These are phyloP conservation scores for Xestia ashworthii DNA, from an alignment of 2,888 invertebrate genomes.

Conservation along the genomic window DNA sequence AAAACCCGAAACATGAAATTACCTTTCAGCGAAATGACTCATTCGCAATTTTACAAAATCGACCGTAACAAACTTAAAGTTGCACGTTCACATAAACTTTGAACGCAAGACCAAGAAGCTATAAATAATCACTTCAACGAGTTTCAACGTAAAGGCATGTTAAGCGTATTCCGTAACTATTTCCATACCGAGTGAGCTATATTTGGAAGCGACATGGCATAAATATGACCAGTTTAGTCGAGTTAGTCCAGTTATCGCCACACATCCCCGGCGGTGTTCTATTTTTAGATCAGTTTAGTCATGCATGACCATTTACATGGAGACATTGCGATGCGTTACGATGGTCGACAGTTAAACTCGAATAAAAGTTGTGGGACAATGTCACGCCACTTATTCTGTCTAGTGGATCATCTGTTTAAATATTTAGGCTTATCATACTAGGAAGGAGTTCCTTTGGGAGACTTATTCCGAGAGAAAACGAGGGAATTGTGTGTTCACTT, in stretches of 20 bases:
- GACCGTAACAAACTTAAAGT: conserved; percentile 41
- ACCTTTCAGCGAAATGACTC: conserved; percentile 47
- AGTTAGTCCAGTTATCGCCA: conserved; percentile 83
- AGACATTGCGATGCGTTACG: conserved; percentile 64
- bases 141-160: conserved; percentile 56
- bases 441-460: conserved; percentile 13
- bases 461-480: conserved; percentile 40
- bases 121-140: conserved; percentile 59
- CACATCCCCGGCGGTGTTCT: conserved; percentile 79
- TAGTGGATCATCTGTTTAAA: conserved; percentile 36
- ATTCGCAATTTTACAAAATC: conserved; percentile 32
- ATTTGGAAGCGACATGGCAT: conserved; percentile 76
- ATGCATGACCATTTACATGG: conserved; percentile 77
- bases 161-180: conserved; percentile 67
- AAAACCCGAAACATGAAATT: conserved; percentile 43
- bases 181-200: conserved; percentile 73
- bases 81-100: conserved; percentile 36
- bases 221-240: conserved; percentile 79
- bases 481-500: conserved; percentile 23
- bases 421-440: conserved; percentile 17
- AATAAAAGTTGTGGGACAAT: conserved; percentile 57
- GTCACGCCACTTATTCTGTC: conserved; percentile 26
- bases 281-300: conserved; percentile 84
- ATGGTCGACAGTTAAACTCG: conserved; percentile 45
- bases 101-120: conserved; percentile 39